Evolutionary conservation across 2,888 invertebrate species (phyloP).

Genomic region (Anagyrus pseudococci): DNA sequence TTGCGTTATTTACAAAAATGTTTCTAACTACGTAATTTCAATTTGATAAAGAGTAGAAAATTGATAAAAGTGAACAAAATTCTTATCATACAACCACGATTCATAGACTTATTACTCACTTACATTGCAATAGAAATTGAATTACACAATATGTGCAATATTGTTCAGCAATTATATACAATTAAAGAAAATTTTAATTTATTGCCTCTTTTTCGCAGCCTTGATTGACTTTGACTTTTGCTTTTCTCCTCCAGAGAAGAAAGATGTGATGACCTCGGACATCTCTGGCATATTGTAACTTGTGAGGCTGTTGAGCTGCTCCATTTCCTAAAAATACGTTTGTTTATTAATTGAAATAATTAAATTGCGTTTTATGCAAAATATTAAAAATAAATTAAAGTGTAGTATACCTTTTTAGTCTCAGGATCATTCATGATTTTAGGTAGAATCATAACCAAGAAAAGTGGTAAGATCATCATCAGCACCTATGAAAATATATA

Average conservation of each 20-base stretch:
- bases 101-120: no score
- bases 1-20: no score
- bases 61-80: slow-evolving; percentile 12
- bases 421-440: slow-evolving; percentile 99
- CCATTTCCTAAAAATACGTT: slow-evolving; percentile 71
- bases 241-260: slow-evolving; percentile 77
- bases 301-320: slow-evolving; percentile 83
- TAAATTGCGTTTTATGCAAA: slow-evolving; percentile 9
- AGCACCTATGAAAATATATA: slow-evolving; percentile 68
- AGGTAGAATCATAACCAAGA: slow-evolving; percentile 90
- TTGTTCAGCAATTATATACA: neutral
- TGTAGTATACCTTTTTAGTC: slow-evolving; percentile 76
- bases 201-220: slow-evolving; percentile 61
- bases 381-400: slow-evolving; percentile 12
- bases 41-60: slow-evolving; percentile 6
- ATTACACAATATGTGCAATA: neutral
- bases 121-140: neutral
- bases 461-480: slow-evolving; percentile 94
- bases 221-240: slow-evolving; percentile 63
- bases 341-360: slow-evolving; percentile 19
- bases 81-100: neutral
- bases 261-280: slow-evolving; percentile 91
- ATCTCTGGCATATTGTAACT: slow-evolving; percentile 91
- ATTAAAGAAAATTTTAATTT: slow-evolving; percentile 31
- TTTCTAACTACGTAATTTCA: no score